Percentiles rank a stretch among this genome's conserved stretches.
Conservation (phyloP, 2,797 vertebrate species). For the Gadopsis bispinosus region DNA sequence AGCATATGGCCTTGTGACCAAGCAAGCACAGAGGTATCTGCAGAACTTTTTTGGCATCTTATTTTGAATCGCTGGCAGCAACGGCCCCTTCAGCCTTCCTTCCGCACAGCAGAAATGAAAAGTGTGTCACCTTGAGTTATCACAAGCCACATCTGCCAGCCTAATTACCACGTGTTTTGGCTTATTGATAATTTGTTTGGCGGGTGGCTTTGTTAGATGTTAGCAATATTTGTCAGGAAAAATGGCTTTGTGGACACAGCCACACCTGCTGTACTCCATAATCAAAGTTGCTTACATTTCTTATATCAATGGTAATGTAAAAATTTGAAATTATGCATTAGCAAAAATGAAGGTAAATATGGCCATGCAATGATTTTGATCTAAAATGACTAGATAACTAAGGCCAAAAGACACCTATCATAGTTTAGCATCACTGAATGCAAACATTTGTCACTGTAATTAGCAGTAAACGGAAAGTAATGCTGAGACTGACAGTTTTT, state of each 20-base stretch:
- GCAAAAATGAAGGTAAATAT: neutral
- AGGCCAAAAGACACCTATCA: neutral
- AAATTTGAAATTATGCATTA: neutral
- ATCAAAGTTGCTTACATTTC: neutral
- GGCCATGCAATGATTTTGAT: neutral
- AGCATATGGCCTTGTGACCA: slow-evolving; percentile 85
- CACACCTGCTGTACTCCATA: neutral
- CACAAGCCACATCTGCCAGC: slow-evolving; percentile 67
- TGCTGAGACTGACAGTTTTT: neutral
- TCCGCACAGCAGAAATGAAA: slow-evolving; percentile 66
- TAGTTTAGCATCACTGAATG: neutral
- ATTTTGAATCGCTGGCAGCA: slow-evolving; percentile 60
- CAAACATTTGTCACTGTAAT: neutral
- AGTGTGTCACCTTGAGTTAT: slow-evolving; percentile 82
- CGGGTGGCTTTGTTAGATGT: slow-evolving; percentile 34
- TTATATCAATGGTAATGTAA: neutral
- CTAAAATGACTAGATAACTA: neutral
- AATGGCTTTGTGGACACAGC: neutral
- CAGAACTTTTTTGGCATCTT: slow-evolving; percentile 65
- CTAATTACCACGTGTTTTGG: slow-evolving; percentile 62
- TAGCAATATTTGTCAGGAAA: slow-evolving; percentile 1
- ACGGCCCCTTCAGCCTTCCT: slow-evolving; percentile 59
- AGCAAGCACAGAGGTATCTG: slow-evolving; percentile 74
- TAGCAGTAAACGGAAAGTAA: neutral
- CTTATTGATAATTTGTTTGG: slow-evolving; percentile 55